A percentile compares a stretch with the other conserved stretches of the same genome.
These are phyloP conservation scores for Climacteris rufus DNA, from an alignment of 2,113 vertebrate genomes.

Conservation along the genomic window DNA sequence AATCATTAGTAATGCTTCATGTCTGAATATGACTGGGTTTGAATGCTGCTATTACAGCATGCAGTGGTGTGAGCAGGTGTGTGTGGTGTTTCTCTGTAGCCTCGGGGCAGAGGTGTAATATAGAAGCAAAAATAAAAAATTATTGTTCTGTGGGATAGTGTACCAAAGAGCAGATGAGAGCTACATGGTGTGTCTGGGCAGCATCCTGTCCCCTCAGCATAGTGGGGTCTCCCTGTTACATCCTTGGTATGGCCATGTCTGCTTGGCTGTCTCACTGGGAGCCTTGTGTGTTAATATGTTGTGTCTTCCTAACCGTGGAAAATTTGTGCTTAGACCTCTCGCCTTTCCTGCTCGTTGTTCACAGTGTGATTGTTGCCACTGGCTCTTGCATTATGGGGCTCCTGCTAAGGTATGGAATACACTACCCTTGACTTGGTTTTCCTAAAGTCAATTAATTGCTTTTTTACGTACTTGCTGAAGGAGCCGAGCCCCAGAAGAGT, in stretches of 20 bases:
- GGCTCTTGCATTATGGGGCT: neutral
- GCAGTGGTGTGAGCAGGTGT: neutral
- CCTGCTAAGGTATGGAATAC: neutral
- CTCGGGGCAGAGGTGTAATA: neutral
- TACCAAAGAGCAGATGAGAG: neutral
- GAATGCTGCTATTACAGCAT: neutral
- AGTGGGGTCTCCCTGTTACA: neutral
- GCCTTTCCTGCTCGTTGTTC: neutral
- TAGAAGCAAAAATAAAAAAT: neutral
- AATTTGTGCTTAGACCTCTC: neutral
- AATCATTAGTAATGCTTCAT: neutral
- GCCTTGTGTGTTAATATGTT: neutral
- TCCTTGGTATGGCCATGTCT: rapidly evolving
- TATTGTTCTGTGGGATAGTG: neutral
- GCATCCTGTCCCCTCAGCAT: neutral
- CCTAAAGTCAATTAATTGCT: neutral
- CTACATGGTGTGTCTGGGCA: neutral
- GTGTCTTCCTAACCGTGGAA: neutral
- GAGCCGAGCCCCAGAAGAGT: neutral
- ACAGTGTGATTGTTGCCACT: neutral
- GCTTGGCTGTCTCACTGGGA: neutral
- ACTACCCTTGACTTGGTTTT: neutral
- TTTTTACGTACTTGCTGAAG: neutral
- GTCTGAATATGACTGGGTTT: neutral
- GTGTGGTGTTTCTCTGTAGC: neutral